Evolutionary conservation across 2,113 vertebrate genomes (phyloP).

Genomic region (Coreoperca whiteheadi): DNA sequence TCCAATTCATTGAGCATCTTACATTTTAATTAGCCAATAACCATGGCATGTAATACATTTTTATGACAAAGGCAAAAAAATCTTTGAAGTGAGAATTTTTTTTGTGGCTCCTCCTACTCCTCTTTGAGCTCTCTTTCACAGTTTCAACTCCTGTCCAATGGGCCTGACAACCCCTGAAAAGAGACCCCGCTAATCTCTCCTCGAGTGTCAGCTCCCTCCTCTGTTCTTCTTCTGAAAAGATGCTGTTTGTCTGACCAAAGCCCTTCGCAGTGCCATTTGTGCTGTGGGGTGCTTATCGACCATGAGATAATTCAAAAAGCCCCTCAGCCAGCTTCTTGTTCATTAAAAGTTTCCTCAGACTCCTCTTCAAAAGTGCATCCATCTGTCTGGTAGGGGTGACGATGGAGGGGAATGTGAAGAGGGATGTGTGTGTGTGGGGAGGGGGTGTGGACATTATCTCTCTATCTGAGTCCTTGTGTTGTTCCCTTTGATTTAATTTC

Average conservation of each 20-base stretch:
- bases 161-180: slow-evolving; percentile 73
- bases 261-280: slow-evolving; percentile 68
- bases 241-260: slow-evolving; percentile 81
- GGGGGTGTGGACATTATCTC: slow-evolving; percentile 60
- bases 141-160: slow-evolving; percentile 66
- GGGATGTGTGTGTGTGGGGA: slow-evolving; percentile 29
- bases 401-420: slow-evolving; percentile 34
- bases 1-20: neutral
- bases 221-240: slow-evolving; percentile 75
- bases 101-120: slow-evolving; percentile 10
- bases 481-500: slow-evolving; percentile 74
- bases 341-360: slow-evolving; percentile 82
- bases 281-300: slow-evolving; percentile 76
- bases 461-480: slow-evolving; percentile 64
- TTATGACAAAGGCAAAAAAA: slow-evolving; percentile 20
- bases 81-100: slow-evolving; percentile 31
- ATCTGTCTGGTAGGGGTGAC: slow-evolving; percentile 64
- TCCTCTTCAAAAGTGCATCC: slow-evolving; percentile 77
- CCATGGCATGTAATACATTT: neutral
- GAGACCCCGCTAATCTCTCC: slow-evolving; percentile 72
- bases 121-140: slow-evolving; percentile 50
- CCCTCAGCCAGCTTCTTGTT: slow-evolving; percentile 75
- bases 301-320: slow-evolving; percentile 79
- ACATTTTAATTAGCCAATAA: neutral
- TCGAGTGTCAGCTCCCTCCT: slow-evolving; percentile 72